Base-by-base conservation (phyloP, 2,797 vertebrate genomes). In the Glossophaga mutica region DNA sequence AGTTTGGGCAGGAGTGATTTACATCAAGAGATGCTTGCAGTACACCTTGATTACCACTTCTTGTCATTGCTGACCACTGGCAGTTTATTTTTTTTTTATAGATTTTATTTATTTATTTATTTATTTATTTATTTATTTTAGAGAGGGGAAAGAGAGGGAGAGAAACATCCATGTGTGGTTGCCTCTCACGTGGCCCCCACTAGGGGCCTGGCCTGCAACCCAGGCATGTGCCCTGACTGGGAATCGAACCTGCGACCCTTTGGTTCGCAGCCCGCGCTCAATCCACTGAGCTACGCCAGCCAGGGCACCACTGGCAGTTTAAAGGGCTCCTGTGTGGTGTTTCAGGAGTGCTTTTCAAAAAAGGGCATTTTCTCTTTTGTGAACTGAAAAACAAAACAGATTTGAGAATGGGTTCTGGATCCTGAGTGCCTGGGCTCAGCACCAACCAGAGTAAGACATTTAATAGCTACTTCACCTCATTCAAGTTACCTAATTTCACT, bases 11-110 rank as follows among this genome's bases (percentile, higher is more conserved):
- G 8, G 59, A 73, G 39, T 78, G 59, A 65, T 44, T 71, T 46
- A 87, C 32, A 21, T 18, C 9, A 52, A 52, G 55, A 90, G 9
- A 55, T 24, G 26, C 37, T 0, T 90, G 92, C 83, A 97, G 78
- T 97, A 93, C 39, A 46, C 10, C 0, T 2, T 42, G 0, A 59
- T 81, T 65, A 71, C 86, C 96, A 97, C 89, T 32, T 83, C 78
- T 74, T 96, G 94, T 85, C 95, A 39, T 91, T 81, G 95, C 82
- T 90, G 89, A 95, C 95, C 19, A 11, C 78, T 81, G n/a, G n/a
- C n/a, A n/a, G n/a, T n/a, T n/a, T n/a, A n/a, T n/a, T n/a, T n/a
- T n/a, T n/a, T n/a, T n/a, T n/a, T n/a, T n/a, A n/a, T n/a, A n/a
- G n/a, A n/a, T n/a, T n/a, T n/a, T n/a, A n/a, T n/a, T n/a, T n/a